These are phyloP conservation scores for Orcinus orca DNA, from an alignment of 2,113 vertebrate species.

Conservation along the genomic window DNA sequence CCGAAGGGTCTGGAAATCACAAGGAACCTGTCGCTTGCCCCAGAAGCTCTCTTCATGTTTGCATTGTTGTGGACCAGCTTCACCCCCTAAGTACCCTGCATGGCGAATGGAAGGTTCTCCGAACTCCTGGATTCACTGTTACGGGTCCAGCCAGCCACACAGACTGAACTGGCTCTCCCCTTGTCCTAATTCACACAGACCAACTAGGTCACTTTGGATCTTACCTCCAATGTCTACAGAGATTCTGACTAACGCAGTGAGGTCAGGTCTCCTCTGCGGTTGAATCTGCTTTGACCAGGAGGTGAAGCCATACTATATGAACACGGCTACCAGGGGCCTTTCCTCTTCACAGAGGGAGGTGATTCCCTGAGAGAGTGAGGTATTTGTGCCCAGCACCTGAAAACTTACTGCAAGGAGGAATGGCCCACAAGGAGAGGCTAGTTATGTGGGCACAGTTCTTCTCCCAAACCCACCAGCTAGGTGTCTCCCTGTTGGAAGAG, in stretches of 20 bases:
- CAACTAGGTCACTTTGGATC: not conserved
- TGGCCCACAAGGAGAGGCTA: accelerated
- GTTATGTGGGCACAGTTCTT: not conserved
- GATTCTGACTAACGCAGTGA: not conserved
- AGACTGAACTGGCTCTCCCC: not conserved
- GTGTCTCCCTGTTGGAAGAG: not conserved
- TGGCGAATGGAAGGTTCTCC: not conserved
- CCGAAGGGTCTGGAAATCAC: not conserved
- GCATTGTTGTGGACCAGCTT: not conserved
- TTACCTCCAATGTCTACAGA: not conserved
- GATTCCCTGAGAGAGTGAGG: not conserved
- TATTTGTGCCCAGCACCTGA: not conserved
- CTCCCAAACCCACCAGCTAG: not conserved
- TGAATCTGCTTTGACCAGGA: not conserved
- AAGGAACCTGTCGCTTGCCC: not conserved
- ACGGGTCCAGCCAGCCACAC: not conserved
- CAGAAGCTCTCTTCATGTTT: not conserved
- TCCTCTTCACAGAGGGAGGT: not conserved
- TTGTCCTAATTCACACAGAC: not conserved
- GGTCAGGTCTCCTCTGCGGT: not conserved
- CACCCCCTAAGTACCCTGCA: not conserved
- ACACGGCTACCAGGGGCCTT: not conserved
- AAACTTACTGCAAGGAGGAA: not conserved
- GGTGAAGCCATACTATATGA: not conserved
- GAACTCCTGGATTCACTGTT: not conserved